A percentile compares a stretch with the other conserved stretches of the same genome.
These are phyloP conservation scores for Orthonyx spaldingii DNA, from an alignment of 2,113 vertebrate species.

Conservation along the genomic window DNA sequence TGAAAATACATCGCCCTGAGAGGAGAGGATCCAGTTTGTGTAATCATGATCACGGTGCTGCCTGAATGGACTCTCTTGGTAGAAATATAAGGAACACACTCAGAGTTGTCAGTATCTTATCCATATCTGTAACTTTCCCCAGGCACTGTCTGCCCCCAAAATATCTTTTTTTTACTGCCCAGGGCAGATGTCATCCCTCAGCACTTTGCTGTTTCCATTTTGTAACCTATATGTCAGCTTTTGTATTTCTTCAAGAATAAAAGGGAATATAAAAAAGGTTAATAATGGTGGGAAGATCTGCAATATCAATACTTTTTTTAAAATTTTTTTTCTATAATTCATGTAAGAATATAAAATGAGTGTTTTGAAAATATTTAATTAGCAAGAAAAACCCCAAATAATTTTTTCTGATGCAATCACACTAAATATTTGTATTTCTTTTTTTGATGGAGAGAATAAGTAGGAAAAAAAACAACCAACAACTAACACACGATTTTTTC, in stretches of 20 bases:
- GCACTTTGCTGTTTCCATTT: neutral
- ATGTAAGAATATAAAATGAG: neutral
- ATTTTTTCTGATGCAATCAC: neutral
- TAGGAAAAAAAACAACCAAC: neutral
- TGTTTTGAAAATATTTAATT: neutral
- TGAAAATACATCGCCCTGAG: neutral
- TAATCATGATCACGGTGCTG: neutral
- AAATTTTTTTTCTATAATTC: neutral
- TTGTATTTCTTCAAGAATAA: neutral
- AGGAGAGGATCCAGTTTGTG: neutral
- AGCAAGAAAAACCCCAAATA: neutral
- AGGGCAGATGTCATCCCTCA: neutral
- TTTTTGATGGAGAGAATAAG: neutral
- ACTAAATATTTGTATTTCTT: neutral
- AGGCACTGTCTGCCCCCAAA: rapidly evolving
- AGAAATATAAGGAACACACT: neutral
- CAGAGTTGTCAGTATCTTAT: neutral
- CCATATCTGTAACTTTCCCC: neutral
- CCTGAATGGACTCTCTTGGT: neutral
- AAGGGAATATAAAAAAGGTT: neutral
- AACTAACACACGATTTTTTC: neutral
- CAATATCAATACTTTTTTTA: neutral
- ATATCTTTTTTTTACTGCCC: neutral
- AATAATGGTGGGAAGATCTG: neutral
- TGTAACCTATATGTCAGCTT: neutral